A percentile compares a stretch with the other conserved stretches of the same genome.
phyloP scores from a whole-genome alignment of 2,888 invertebrate genomes.

The Pycnomerus fuliginosus region DNA sequence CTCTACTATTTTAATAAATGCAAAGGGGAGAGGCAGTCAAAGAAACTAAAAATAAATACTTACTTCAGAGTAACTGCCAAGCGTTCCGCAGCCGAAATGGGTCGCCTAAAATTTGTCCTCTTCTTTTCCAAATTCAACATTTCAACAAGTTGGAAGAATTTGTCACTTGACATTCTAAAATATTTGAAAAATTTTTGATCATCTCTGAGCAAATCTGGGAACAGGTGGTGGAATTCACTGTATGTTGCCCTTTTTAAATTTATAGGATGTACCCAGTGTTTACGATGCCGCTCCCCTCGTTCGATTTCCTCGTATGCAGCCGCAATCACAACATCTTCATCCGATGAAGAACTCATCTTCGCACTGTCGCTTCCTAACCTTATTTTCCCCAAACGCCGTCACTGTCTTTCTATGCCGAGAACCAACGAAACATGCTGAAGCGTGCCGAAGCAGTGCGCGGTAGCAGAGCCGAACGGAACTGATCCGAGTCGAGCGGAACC shows the following conservation, averaged over 20 bases:
- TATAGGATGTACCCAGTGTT: conserved; percentile 3
- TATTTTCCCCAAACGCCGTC: too few relatives aligned
- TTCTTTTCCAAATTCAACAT: conserved; percentile 1
- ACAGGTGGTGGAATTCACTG: conserved; percentile 3
- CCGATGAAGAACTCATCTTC: too few relatives aligned
- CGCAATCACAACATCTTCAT: background rate
- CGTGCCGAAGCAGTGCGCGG: too few relatives aligned
- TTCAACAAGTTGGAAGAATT: conserved; percentile 2
- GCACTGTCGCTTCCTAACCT: too few relatives aligned
- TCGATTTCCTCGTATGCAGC: conserved; percentile 1
- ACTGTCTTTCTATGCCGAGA: too few relatives aligned
- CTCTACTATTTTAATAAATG: too few relatives aligned
- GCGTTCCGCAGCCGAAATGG: background rate
- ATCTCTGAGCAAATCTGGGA: background rate
- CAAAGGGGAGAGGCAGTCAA: too few relatives aligned
- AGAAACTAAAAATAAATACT: too few relatives aligned
- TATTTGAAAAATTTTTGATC: background rate
- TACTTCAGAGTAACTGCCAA: conserved; percentile 1
- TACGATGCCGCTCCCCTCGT: background rate
- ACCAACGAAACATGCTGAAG: too few relatives aligned
- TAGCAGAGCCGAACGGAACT: too few relatives aligned
- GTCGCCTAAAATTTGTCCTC: background rate
- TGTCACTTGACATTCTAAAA: background rate
- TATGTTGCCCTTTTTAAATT: background rate
- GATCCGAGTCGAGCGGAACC: too few relatives aligned